Evolutionary conservation across 2,888 invertebrate genomes (phyloP).

Genomic region (Agriopis marginaria): DNA sequence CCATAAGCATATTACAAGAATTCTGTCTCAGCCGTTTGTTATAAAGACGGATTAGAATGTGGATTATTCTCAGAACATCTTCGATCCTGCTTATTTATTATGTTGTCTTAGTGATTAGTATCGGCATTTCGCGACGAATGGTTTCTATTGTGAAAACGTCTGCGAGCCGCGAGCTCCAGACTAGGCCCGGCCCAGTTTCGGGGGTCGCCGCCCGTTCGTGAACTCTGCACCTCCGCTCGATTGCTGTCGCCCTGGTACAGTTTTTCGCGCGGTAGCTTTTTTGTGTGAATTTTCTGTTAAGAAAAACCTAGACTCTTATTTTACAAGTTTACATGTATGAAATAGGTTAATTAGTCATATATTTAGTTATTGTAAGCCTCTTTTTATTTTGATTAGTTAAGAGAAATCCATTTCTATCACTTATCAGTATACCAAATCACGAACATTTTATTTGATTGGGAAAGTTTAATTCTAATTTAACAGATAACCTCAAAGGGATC

Average conservation of each 20-base stretch:
- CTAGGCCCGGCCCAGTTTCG: conserved; percentile 75
- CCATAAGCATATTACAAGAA: not conserved
- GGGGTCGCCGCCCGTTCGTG: conserved; percentile 82
- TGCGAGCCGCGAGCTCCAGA: conserved; percentile 64
- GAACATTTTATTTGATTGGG: not conserved
- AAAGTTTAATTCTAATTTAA: not conserved
- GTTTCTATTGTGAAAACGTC: conserved; percentile 46
- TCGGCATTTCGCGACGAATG: conserved; percentile 46
- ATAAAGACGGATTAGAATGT: conserved; percentile 4
- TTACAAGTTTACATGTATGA: too few species aligned
- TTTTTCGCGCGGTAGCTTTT: conserved; percentile 36
- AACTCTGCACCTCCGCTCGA: conserved; percentile 72
- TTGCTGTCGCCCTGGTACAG: conserved; percentile 54
- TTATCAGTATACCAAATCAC: too few species aligned
- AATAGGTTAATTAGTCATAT: too few species aligned
- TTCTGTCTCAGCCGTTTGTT: conserved; percentile 2
- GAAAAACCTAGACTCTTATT: not conserved
- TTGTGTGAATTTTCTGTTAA: not conserved
- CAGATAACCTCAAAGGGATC: not conserved
- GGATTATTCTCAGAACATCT: conserved; percentile 10
- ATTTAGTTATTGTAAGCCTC: too few species aligned
- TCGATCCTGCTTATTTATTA: conserved; percentile 5
- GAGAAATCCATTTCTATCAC: too few species aligned
- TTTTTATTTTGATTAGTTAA: too few species aligned
- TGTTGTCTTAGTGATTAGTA: conserved; percentile 39